Base-by-base conservation (phyloP, 2,888 invertebrate genomes). In the Phengaris alcon region DNA sequence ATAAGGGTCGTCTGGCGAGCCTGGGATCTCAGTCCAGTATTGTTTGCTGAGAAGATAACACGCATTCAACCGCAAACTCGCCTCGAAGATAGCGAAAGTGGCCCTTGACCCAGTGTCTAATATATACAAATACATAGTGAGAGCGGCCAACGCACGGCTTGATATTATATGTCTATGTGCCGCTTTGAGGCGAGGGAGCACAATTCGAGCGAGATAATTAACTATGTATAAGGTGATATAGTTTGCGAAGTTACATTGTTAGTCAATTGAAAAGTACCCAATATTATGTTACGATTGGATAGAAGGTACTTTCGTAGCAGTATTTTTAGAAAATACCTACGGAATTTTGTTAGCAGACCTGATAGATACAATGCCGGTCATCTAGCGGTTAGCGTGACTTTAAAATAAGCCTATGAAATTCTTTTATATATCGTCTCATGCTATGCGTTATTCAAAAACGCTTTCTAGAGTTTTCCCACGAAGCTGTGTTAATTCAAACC, bases 71-170 rank as follows among this genome's bases (percentile, higher is more conserved):
- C 68, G 70, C 59, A 57, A 57, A 75, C 57, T 57, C 57, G 70
- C 57, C 57, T 83, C 83, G 82, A 84, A 86, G 85, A 83, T 81
- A 86, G 86, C 80, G 87, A 86, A 82, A 87, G 87, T 76, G 78
- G 80, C 82, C 84, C 85, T 86, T 86, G 86, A 85, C 85, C 86
- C 74, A 75, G 70, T 70, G 78, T 76, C 64, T 79, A 76, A 78
- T 77, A 80, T 77, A 80, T 79, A 79, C 80, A 80, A 80, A 80
- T 80, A 79, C 79, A 78, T 80, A 78, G 80, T 75, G 80, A 82
- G 79, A 82, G 81, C 79, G 77, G 79, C 78, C 77, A 76, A 79
- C 79, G 75, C 74, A 73, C 69, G 75, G 51, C 46, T 51, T 35
- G 52, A 79, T 80, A 79, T 79, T 77, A 79, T 79, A 78, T 81